Evolutionary conservation across 2,888 invertebrate species (phyloP), one percentile per base, ranked within the genome.

Genomic region (Bombyx huttoni): DNA sequence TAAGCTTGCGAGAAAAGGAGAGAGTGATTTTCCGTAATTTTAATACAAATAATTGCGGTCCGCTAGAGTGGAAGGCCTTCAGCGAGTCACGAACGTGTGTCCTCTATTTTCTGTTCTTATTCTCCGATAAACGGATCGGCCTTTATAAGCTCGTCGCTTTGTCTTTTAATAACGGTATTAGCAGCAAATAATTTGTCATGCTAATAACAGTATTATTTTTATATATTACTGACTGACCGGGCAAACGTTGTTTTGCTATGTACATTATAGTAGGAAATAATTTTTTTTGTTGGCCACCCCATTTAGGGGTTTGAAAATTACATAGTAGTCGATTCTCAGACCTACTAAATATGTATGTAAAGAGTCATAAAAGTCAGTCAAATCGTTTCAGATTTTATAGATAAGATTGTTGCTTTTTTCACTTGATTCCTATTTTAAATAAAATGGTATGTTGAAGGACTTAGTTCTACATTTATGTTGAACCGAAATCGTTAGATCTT

Each of bases 11-110:
- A 34, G 51, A 53, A 35, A 64, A 61, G 58, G 61, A 57, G 60
- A 63, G 71, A 73, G 73, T 78, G 74, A 75, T 80, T 40, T 80
- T 73, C 74, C 71, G 68, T 73, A 77, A 76, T 75, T 77, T 75
- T 69, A 76, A 78, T 74, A 75, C 71, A 75, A 76, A 75, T 78
- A 77, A 48, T 51, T 73, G 73, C 67, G 66, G 68, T 62, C 71
- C 67, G 70, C 68, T 73, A 68, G 65, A 75, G 63, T 67, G 68
- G 73, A 76, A 75, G 77, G 75, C 75, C 75, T 70, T 65, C 40
- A 65, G 64, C 66, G 57, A 70, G 74, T 78, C 78, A 81, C 81
- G 78, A 73, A 62, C 67, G 64, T 66, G 68, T 68, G 65, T 75
- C 72, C 66, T 68, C 68, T 67, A 64, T 65, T 62, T 67, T 64